Evolutionary conservation across 2,797 vertebrate species (phyloP), one percentile per base, ranked within the genome.

Genomic region (Ispidina picta): DNA sequence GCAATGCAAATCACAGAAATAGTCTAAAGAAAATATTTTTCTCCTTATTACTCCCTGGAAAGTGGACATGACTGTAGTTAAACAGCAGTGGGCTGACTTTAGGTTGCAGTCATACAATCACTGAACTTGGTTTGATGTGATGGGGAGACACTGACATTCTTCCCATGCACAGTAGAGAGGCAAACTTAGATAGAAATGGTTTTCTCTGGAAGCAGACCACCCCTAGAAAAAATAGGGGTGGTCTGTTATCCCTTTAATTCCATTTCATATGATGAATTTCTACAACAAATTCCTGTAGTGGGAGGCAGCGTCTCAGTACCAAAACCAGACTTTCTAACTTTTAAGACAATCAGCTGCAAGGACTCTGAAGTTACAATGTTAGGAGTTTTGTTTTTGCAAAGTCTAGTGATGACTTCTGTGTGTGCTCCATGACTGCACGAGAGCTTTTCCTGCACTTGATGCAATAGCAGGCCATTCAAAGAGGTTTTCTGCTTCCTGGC

Each of bases 161-260:
- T 49, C 17, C n/a, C 7, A 58, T 0, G 0, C 6, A 22, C 14
- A 43, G 20, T 3, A 33, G 19, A 46, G 12, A 41, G n/a, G 25
- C 54, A 19, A 63, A 63, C 12, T 62, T 52, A 56, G 51, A 55
- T 21, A 80, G 25, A 21, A 62, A 52, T 15, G 3, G 6, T 49
- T 13, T 68, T 81, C 31, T 44, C n/a, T 76, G 39, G 37, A 23
- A 80, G 26, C 79, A 62, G 8, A 6, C 10, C 73, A 51, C 11
- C 44, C 44, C 44, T 15, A 46, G 46, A 48, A 19, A 22, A 48
- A 48, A 13, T 48, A 14, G 22, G 22, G 22, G 21, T 48, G 22
- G 21, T n/a, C 33, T 64, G 13, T 63, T 70, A 77, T 16, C 35
- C 59, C 6, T 8, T 80, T 73, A 46, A 37, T 70, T 76, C 19